Base-by-base conservation (phyloP, 2,888 invertebrate genomes). In the Crocallis elinguaria region DNA sequence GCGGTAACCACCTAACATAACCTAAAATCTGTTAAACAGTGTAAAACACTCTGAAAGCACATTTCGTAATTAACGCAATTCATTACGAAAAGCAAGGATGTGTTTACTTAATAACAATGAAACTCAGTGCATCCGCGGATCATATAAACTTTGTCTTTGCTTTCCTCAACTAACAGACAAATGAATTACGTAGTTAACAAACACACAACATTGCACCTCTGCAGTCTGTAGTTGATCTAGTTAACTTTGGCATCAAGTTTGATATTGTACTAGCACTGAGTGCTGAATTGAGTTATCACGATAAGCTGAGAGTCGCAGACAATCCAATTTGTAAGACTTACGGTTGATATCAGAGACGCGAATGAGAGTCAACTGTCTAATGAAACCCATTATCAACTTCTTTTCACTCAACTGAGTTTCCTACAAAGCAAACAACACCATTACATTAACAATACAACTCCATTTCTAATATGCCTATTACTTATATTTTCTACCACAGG, bases 111-210 rank as follows among this genome's bases (percentile, higher is more conserved):
- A 23, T 23, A 8, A 8, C 23, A 25, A 25, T n/a, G 3, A 2
- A 25, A 25, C 25, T 25, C 9, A 23, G 8, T 7, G 23, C 23
- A 3, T 23, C 8, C 7, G 23, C n/a, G 25, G 9, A 9, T 25
- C 1, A 9, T 8, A 1, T n/a, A 4, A 1, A 25, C 9, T 7
- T 2, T 0, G 9, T 12, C 9, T 12, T 11, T 36, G 7, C 27
- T 21, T 27, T 27, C 16, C 27, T 13, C 19, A 5, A 13, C 25
- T 32, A 23, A 43, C 42, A 43, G 17, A 9, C 23, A 30, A 30
- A 37, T 52, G 14, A 41, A 41, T 48, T 48, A 39, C 9, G n/a
- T n/a, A n/a, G 17, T 44, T 12, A n/a, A 29, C 12, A 29, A 30
- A 38, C 19, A 33, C 13, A 29, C 21, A 33, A 33, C 33, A 14